phyloP scores from a whole-genome alignment of 2,797 vertebrate genomes.

The Helarctos malayanus region DNA sequence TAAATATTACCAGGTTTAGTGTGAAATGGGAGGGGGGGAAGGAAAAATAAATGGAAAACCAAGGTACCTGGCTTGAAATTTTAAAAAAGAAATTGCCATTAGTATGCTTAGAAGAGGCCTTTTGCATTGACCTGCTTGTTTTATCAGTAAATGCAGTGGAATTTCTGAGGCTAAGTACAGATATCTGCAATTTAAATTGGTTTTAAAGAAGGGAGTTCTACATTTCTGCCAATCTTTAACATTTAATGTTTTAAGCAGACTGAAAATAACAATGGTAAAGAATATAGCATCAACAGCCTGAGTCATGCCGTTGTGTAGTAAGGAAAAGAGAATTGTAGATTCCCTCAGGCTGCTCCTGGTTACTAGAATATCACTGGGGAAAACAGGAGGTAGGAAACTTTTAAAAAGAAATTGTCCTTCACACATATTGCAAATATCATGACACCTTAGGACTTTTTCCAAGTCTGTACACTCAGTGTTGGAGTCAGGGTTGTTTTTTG shows the following conservation, averaged over 20 bases:
- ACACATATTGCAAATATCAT: conserved; percentile 33
- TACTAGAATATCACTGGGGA: not conserved
- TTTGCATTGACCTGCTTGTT: not conserved
- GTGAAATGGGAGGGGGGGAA: not conserved
- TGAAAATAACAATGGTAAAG: not conserved
- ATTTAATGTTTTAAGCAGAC: not conserved
- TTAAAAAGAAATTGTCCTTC: conserved; percentile 26
- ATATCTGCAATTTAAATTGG: not conserved
- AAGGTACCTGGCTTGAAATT: not conserved
- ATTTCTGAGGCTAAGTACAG: not conserved
- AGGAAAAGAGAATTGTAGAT: not conserved
- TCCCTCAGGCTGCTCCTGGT: not conserved
- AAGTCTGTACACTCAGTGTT: not conserved
- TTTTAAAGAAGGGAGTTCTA: not conserved
- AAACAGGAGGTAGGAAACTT: not conserved
- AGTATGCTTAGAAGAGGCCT: not conserved
- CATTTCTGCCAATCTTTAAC: not conserved
- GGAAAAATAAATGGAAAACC: not conserved
- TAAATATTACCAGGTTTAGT: not conserved
- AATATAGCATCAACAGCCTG: not conserved
- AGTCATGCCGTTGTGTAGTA: not conserved
- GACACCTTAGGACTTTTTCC: not conserved
- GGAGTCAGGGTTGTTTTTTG: conserved; percentile 44
- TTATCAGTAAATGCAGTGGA: not conserved
- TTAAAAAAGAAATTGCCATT: not conserved